Conservation (phyloP, 2,797 vertebrate genomes). For the Octomys mimax region DNA sequence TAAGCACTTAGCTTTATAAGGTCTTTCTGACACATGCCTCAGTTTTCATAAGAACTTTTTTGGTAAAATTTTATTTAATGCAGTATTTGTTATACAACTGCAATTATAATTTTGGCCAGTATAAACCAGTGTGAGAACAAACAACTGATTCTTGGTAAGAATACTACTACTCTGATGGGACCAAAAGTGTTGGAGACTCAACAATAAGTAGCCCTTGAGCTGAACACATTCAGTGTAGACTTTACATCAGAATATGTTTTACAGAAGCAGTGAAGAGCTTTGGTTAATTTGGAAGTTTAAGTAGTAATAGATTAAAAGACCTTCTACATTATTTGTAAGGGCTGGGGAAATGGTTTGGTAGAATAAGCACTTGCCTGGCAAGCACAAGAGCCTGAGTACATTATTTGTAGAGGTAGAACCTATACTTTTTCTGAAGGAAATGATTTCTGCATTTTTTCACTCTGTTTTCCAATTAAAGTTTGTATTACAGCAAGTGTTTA, state of each 20-base stretch:
- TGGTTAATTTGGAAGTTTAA: constrained; percentile 26
- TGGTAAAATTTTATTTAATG: constrained; percentile 37
- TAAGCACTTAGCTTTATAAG: background rate
- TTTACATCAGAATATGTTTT: background rate
- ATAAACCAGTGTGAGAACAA: constrained; percentile 7
- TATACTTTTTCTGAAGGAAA: constrained; percentile 41
- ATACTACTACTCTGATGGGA: background rate
- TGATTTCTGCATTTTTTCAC: background rate
- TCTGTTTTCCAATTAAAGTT: constrained; percentile 1
- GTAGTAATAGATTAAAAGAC: constrained; percentile 26
- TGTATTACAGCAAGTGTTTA: background rate
- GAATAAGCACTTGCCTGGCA: too few relatives aligned
- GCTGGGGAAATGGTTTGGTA: too few relatives aligned
- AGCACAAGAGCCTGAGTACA: too few relatives aligned
- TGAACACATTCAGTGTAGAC: background rate
- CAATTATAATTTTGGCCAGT: background rate
- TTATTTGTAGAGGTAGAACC: background rate
- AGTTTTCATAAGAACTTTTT: constrained; percentile 21
- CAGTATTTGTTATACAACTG: background rate
- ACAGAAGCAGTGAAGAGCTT: background rate
- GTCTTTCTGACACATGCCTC: constrained; percentile 19
- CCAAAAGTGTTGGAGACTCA: background rate
- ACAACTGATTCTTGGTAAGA: constrained; percentile 8
- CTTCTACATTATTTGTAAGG: background rate
- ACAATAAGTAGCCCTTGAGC: background rate